phyloP scores from a whole-genome alignment of 2,797 vertebrate genomes.

The Melanotaenia maccullochi region DNA sequence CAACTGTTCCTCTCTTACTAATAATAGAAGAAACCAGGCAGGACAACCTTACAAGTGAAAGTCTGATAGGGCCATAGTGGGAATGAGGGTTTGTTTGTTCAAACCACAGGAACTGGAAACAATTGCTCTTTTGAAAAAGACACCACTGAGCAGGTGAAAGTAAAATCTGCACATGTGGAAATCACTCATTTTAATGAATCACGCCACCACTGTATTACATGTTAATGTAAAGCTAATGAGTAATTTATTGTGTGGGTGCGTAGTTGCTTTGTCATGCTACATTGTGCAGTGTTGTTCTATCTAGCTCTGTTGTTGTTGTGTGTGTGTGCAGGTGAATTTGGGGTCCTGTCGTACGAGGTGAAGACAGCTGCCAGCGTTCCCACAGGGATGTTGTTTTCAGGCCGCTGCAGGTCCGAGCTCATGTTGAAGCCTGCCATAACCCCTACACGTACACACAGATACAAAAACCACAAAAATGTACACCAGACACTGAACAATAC shows the following conservation, averaged over 20 bases:
- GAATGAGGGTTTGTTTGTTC: conserved; percentile 16
- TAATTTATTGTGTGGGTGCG: not conserved
- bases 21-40: conserved; percentile 46
- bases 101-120: conserved; percentile 20
- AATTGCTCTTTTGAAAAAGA: conserved; percentile 10
- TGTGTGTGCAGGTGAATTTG: conserved; percentile 13
- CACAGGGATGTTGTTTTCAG: conserved; percentile 90
- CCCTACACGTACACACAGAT: conserved; percentile 81
- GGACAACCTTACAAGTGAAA: conserved; percentile 5
- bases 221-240: not conserved
- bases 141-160: not conserved
- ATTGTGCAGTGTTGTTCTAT: conserved; percentile 16
- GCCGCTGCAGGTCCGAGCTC: conserved; percentile 95
- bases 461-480: conserved; percentile 51
- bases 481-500: conserved; percentile 22
- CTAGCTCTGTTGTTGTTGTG: not conserved
- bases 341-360: conserved; percentile 89
- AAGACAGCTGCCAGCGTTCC: conserved; percentile 94
- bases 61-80: conserved; percentile 5
- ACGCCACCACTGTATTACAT: not conserved
- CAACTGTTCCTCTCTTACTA: conserved; percentile 36
- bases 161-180: conserved; percentile 9
- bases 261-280: not conserved
- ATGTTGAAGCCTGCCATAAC: conserved; percentile 99
- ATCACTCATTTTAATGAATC: conserved; percentile 16